A percentile compares a stretch with the other conserved stretches of the same genome.
Evolutionary conservation across 2,888 invertebrate genomes (phyloP).

Genomic region (Pachycephus smyrnensis): DNA sequence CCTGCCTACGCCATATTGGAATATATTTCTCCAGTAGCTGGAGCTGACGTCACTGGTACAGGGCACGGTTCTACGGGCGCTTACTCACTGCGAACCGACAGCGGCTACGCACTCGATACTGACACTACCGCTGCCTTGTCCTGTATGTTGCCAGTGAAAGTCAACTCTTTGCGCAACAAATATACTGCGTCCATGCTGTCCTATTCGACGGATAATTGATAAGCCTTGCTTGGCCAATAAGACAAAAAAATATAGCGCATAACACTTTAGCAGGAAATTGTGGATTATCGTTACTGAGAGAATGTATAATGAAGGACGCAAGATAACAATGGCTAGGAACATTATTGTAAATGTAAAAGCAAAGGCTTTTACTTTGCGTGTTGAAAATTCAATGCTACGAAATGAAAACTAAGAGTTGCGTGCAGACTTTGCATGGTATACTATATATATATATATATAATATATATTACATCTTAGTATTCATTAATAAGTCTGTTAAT

Average conservation of each 20-base stretch:
- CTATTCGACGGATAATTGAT: conserved; percentile 33
- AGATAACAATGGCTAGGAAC: background rate
- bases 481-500: background rate
- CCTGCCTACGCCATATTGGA: conserved; percentile 31
- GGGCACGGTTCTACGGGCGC: conserved; percentile 37
- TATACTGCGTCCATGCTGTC: conserved; percentile 48
- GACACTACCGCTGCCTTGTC: background rate
- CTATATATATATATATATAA: no score
- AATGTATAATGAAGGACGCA: background rate
- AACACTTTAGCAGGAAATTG: background rate
- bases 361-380: background rate
- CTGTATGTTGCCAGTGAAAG: conserved; percentile 52
- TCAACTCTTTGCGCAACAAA: conserved; percentile 61
- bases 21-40: conserved; percentile 17
- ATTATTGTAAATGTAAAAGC: background rate
- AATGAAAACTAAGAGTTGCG: background rate
- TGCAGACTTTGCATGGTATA: background rate
- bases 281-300: background rate
- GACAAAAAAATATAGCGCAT: background rate
- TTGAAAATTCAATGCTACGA: background rate
- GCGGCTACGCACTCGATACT: background rate
- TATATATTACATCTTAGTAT: background rate
- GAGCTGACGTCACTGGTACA: conserved; percentile 57
- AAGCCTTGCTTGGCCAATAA: background rate
- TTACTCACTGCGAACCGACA: conserved; percentile 34